Conservation (phyloP, 2,797 vertebrate genomes). For the Steatocranus sp. region DNA sequence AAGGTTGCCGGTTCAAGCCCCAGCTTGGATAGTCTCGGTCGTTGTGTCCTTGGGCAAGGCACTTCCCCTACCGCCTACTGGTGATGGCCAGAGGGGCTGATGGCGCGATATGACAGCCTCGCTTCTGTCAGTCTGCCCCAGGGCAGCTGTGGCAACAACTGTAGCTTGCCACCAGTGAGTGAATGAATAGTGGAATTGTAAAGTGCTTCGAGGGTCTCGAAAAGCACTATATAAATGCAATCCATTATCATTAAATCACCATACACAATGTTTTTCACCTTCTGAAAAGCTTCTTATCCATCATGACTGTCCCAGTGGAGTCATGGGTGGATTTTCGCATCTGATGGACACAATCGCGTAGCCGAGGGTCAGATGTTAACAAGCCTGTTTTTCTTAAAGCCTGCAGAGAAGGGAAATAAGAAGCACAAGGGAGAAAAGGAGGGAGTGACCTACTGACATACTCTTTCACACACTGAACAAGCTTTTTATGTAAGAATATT, state of each 20-base stretch:
- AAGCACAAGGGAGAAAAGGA: not conserved
- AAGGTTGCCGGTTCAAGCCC: not conserved
- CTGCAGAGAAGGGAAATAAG: slow-evolving; percentile 50
- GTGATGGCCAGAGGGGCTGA: not conserved
- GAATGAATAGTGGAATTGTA: not conserved
- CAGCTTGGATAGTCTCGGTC: not conserved
- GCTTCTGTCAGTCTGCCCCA: not conserved
- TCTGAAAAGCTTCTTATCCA: slow-evolving; percentile 85
- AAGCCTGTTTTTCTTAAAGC: slow-evolving; percentile 84
- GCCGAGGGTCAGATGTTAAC: slow-evolving; percentile 85
- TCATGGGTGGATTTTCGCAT: slow-evolving; percentile 75
- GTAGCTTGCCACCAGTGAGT: not conserved
- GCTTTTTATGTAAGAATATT: not conserved
- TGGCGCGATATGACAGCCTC: not conserved
- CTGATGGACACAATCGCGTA: slow-evolving; percentile 81
- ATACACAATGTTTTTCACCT: slow-evolving; percentile 68
- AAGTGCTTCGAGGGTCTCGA: not conserved
- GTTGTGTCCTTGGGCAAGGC: not conserved
- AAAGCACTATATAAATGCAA: not conserved
- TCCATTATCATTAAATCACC: not conserved
- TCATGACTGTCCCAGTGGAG: slow-evolving; percentile 73
- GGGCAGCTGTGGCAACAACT: not conserved
- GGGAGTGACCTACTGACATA: not conserved
- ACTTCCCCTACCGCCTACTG: not conserved
- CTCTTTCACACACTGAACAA: not conserved